Conservation (phyloP, 2,797 vertebrate species). For the Mormyrus hasselquistii region DNA sequence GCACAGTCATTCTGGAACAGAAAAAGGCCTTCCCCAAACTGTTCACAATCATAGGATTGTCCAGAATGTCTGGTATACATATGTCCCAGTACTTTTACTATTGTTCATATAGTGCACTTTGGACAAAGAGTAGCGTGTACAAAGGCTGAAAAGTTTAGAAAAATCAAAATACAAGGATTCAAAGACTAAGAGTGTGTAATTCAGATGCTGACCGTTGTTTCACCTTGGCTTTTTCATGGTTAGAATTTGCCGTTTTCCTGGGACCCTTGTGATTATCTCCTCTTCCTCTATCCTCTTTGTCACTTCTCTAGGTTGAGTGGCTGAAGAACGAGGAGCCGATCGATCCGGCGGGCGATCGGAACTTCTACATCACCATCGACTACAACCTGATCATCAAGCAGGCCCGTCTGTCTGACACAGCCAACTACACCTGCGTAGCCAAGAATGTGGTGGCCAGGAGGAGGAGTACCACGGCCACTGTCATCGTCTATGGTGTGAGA, state of each 20-base stretch:
- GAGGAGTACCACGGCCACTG: constrained; percentile 90
- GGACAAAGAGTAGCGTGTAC: not conserved
- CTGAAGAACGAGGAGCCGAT: constrained; percentile 95
- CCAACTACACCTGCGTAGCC: constrained; percentile 96
- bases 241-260: not conserved
- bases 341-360: constrained; percentile 86
- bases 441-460: constrained; percentile 97
- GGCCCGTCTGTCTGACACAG: constrained; percentile 90
- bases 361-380: constrained; percentile 98
- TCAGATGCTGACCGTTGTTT: not conserved
- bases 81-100: not conserved
- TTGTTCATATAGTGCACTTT: not conserved
- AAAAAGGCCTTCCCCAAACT: not conserved
- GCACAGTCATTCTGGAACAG: not conserved
- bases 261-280: not conserved
- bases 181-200: not conserved
- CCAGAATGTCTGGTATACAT: not conserved
- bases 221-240: not conserved
- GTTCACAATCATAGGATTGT: not conserved
- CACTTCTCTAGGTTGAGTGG: constrained; percentile 84
- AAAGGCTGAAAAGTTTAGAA: not conserved
- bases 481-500: constrained; percentile 88
- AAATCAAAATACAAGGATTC: not conserved
- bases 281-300: not conserved
- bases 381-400: constrained; percentile 99